Evolutionary conservation across 30 jellyfish, hydroid and myxozoan species (phyloP), one percentile per base, ranked within the genome.

Genomic region (Aurelia coerulea): DNA sequence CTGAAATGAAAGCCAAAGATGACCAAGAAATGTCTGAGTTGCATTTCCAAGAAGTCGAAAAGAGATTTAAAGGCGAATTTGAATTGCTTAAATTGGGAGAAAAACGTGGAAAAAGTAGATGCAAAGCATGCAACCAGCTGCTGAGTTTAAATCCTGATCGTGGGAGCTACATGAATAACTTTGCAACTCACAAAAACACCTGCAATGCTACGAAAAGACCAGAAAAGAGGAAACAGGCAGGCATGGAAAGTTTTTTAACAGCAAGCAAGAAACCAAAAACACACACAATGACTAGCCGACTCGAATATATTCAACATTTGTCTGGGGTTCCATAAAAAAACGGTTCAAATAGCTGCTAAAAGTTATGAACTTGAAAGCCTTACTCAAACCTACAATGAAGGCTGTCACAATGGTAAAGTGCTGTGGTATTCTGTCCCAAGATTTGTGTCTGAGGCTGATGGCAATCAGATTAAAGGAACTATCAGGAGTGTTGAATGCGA

Each of bases 71-170:
- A 31, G 81, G 81, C 17, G 32, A 70, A 23, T 70, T 70, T 31
- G 81, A 70, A 13, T 70, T 70, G 11, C 62, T 70, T 3, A 70
- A 33, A 23, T 23, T 33, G 9, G 81, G 81, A 31, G 62, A 2
- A 7, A 65, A 70, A 39, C 17, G 81, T 16, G 81, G 81, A 39
- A 70, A 70, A 49, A 7, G 81, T 49, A 70, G 81, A 70, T 70
- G 63, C 62, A 70, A 70, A 70, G 81, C 81, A 70, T 70, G 81
- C 81, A 70, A 70, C 62, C 81, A 23, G 62, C 32, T 70, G 63
- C 17, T 70, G 4, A 70, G 81, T 31, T 70, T 31, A 39, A 33
- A 9, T 13, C 62, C 81, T 31, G 81, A 70, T 10, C 81, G 31
- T 33, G 81, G 63, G 32, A 70, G 32, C 81, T 70, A 70, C 32